Conservation (phyloP, 2,113 vertebrate species). For the human (Homo sapiens) region DNA sequence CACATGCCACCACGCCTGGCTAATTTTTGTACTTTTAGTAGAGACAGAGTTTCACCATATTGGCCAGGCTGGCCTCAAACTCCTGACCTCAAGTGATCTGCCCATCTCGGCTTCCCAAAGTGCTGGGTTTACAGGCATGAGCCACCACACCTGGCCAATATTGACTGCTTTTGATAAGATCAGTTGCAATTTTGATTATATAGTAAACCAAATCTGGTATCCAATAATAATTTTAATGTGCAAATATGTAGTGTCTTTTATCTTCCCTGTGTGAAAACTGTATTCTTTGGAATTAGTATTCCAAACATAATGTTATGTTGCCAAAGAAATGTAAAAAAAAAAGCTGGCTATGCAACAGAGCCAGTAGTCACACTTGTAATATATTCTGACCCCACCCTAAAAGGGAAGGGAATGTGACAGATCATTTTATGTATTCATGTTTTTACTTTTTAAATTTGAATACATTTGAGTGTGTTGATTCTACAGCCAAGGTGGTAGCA, state of each 20-base stretch:
- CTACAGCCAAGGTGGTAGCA: background rate
- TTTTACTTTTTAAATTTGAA: background rate
- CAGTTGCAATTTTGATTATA: background rate
- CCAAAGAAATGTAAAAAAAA: background rate
- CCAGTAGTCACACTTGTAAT: background rate
- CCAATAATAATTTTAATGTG: background rate
- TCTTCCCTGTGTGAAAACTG: background rate
- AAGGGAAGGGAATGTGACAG: background rate
- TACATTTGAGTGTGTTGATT: background rate
- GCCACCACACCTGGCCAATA: too few relatives aligned
- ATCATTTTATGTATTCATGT: background rate
- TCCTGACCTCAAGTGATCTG: too few relatives aligned
- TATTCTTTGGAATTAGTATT: background rate
- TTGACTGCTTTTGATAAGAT: background rate
- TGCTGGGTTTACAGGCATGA: too few relatives aligned
- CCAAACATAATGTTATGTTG: background rate
- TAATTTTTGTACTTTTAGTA: too few relatives aligned
- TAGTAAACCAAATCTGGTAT: background rate
- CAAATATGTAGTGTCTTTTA: background rate
- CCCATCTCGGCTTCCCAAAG: too few relatives aligned
- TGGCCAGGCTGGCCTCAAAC: too few relatives aligned
- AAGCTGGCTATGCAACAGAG: background rate
- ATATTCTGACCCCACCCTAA: background rate
- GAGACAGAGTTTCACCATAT: too few relatives aligned
- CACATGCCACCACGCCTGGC: too few relatives aligned